Conservation (phyloP, 2,797 vertebrate species). For the Smutsia gigantea region DNA sequence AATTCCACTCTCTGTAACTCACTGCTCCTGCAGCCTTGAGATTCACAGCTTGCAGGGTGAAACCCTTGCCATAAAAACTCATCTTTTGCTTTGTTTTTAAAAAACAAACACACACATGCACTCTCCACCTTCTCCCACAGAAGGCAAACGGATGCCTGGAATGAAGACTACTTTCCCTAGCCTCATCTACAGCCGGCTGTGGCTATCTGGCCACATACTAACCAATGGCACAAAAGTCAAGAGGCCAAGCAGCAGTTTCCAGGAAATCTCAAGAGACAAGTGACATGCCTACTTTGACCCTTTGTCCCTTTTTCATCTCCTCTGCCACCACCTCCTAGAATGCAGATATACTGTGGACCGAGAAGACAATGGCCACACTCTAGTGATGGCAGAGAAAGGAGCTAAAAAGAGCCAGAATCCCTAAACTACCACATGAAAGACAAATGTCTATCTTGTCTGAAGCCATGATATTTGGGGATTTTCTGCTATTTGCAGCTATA, state of each 20-base stretch:
- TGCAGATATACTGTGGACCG: not conserved
- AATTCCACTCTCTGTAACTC: not conserved
- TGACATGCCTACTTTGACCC: not conserved
- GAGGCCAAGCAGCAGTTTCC: not conserved
- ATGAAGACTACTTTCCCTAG: not conserved
- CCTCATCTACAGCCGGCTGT: not conserved
- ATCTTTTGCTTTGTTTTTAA: not conserved
- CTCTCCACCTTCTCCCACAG: not conserved
- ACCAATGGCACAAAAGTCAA: not conserved
- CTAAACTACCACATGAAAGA: not conserved
- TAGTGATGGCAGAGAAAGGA: not conserved
- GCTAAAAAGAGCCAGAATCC: not conserved
- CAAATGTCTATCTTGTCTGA: not conserved
- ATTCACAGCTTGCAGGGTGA: not conserved
- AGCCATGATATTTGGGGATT: not conserved
- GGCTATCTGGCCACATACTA: not conserved
- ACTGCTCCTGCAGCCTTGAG: not conserved
- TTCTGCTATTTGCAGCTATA: slow-evolving; percentile 11
- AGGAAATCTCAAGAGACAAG: not conserved
- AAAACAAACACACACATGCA: not conserved
- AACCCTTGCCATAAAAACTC: not conserved
- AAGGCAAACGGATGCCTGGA: not conserved
- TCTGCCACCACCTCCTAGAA: not conserved
- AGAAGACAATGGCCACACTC: not conserved
- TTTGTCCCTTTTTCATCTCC: not conserved